A percentile compares a stretch with the other conserved stretches of the same genome.
Evolutionary conservation across 2,797 vertebrate genomes (phyloP).

Genomic region (Alca torda): DNA sequence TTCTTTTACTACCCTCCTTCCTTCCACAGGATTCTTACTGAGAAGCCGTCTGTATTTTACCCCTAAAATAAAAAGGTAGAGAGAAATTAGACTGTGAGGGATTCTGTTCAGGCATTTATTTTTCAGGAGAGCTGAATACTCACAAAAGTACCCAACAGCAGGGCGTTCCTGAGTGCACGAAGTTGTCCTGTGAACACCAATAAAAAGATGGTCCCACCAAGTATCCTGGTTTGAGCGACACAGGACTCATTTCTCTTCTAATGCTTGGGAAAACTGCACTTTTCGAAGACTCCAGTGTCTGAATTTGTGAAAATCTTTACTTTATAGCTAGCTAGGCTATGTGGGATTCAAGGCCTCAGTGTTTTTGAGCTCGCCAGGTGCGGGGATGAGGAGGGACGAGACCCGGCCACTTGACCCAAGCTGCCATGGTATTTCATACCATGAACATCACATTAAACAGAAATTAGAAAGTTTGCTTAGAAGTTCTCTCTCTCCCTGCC

Average conservation of each 20-base stretch:
- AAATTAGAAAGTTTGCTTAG: background rate
- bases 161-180: background rate
- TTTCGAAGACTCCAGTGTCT: background rate
- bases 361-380: background rate
- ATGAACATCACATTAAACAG: background rate
- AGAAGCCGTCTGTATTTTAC: background rate
- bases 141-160: background rate
- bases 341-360: background rate
- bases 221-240: background rate
- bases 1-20: background rate
- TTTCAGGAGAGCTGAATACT: background rate
- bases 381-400: background rate
- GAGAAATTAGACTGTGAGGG: background rate
- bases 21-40: background rate
- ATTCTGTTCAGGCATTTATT: background rate
- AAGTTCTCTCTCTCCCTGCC: background rate
- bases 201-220: background rate
- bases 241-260: background rate
- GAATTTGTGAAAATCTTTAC: background rate
- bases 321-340: background rate
- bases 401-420: background rate
- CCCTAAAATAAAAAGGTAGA: background rate
- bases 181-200: background rate
- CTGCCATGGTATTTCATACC: background rate
- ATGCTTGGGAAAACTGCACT: background rate